These are phyloP conservation scores for Mellivora capensis DNA, from an alignment of 2,113 vertebrate genomes.

Conservation along the genomic window DNA sequence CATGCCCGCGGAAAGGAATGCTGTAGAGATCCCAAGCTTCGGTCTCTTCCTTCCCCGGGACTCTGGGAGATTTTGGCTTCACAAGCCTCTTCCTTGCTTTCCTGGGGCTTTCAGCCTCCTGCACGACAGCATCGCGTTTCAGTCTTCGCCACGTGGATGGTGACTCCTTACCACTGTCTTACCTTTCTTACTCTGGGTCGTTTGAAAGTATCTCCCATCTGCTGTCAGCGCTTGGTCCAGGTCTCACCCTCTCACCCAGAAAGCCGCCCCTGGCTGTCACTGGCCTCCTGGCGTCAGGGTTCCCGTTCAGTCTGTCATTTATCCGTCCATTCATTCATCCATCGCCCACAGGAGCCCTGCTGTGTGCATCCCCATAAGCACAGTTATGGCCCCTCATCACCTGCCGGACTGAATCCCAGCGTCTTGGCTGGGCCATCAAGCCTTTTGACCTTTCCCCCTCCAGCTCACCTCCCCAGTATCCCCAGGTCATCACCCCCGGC, in stretches of 20 bases:
- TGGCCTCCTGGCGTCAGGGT: not conserved
- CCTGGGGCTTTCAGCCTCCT: not conserved
- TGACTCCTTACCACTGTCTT: not conserved
- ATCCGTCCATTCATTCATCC: not conserved
- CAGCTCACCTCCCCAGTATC: not conserved
- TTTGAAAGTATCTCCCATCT: not conserved
- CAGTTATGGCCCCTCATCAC: fast-evolving
- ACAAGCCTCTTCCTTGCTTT: not conserved
- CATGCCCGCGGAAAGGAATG: not conserved
- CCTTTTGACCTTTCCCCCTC: not conserved
- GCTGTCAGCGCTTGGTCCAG: not conserved
- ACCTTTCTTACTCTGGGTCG: not conserved
- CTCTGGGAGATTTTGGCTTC: not conserved
- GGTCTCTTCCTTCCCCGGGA: fast-evolving
- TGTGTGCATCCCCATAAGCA: fast-evolving
- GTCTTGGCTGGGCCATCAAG: not conserved
- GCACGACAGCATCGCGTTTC: fast-evolving
- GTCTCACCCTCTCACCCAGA: not conserved
- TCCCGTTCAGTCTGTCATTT: not conserved
- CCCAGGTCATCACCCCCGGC: fast-evolving
- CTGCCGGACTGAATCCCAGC: not conserved
- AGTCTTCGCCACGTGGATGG: not conserved
- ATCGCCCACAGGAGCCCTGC: not conserved
- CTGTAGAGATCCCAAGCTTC: not conserved
- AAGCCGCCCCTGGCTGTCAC: not conserved